phyloP scores from a whole-genome alignment of 2,888 invertebrate species.

The Drosophila neonasuta region DNA sequence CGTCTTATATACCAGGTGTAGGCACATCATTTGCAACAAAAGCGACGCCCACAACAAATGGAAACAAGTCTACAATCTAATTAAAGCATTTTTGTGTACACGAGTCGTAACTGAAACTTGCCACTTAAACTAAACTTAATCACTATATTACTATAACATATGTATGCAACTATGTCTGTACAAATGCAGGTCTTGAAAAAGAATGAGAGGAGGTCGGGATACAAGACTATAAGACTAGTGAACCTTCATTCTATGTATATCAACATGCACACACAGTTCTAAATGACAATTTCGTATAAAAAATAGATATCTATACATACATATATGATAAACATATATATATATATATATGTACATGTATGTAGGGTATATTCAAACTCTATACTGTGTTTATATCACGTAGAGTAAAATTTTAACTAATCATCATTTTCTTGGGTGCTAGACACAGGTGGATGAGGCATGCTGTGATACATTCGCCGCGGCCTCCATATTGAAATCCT shows the following conservation, averaged over 20 bases:
- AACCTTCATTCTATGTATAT: conserved; percentile 40
- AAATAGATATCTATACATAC: conserved; percentile 59
- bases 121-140: conserved; percentile 22
- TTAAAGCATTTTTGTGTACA: conserved; percentile 71
- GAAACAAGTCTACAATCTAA: conserved; percentile 75
- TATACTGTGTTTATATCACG: conserved; percentile 63
- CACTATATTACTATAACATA: conserved; percentile 32
- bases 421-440: conserved; percentile 37
- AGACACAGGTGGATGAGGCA: conserved; percentile 80
- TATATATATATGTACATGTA: conserved; percentile 38
- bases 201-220: neutral
- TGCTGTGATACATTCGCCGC: conserved; percentile 74
- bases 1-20: conserved; percentile 57
- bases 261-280: conserved; percentile 62
- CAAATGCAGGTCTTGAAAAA: conserved; percentile 31
- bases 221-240: conserved; percentile 63
- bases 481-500: conserved; percentile 81
- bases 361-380: conserved; percentile 39
- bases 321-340: conserved; percentile 22
- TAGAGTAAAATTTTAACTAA: conserved; percentile 32
- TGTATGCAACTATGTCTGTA: conserved; percentile 29
- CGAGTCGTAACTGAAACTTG: conserved; percentile 54
- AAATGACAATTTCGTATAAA: conserved; percentile 68
- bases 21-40: conserved; percentile 78
- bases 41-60: conserved; percentile 64